phyloP scores from a whole-genome alignment of 35 echinoderm and acorn worm genomes.

The Apostichopus japonicus region DNA sequence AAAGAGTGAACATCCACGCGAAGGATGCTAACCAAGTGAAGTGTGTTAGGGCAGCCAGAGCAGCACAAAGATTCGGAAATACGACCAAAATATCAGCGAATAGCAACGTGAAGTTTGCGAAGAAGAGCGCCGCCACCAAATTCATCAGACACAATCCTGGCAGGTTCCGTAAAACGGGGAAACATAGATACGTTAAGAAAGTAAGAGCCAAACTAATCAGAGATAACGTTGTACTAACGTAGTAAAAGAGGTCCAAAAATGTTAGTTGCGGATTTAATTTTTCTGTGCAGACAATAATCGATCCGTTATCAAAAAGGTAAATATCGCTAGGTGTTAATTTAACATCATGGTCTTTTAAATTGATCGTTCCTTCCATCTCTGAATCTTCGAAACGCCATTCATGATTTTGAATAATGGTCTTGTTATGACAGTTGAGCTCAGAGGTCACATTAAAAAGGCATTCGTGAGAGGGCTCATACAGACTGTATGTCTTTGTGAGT shows the following conservation, averaged over 20 bases:
- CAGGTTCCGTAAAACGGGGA: constrained; percentile 65
- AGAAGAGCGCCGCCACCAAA: constrained; percentile 70
- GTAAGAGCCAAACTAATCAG: constrained; percentile 47
- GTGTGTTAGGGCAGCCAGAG: constrained; percentile 56
- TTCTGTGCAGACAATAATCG: not conserved
- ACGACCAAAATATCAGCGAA: constrained; percentile 40
- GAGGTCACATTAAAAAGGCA: not conserved
- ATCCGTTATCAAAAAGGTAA: not conserved
- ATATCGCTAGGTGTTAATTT: not conserved
- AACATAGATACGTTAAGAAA: constrained; percentile 59
- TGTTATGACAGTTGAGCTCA: not conserved
- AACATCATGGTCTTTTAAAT: not conserved
- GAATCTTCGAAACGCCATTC: not conserved
- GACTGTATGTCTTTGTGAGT: not conserved
- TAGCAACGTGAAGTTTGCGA: constrained; percentile 48
- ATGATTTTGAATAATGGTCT: not conserved
- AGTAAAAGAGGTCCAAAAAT: not conserved
- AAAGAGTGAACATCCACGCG: constrained; percentile 73
- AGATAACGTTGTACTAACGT: constrained; percentile 1
- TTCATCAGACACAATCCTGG: constrained; percentile 79
- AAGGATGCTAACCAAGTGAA: constrained; percentile 73
- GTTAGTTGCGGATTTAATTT: not conserved
- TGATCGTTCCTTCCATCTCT: not conserved
- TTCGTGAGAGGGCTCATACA: not conserved
- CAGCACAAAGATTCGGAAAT: constrained; percentile 2